Evolutionary conservation across 2,113 vertebrate genomes (phyloP), one percentile per base, ranked within the genome.

Genomic region (Setophaga kirtlandii): DNA sequence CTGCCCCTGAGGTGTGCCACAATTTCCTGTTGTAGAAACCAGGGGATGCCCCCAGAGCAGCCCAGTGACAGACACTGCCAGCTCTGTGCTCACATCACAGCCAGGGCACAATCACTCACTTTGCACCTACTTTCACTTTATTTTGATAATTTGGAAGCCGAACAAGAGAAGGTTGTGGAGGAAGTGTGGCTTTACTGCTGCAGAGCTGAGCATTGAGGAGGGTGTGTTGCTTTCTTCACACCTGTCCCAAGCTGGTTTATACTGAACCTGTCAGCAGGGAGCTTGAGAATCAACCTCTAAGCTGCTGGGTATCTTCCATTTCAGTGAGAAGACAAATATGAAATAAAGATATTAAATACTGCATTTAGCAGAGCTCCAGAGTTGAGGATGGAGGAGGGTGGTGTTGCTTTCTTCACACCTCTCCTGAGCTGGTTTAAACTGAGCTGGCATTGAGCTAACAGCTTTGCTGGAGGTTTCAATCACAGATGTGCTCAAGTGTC

Each of bases 91-190:
- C 73, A 11, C 81, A 31, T 93, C 59, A 12, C 47, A 73, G 37
- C 27, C 35, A 83, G 60, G 35, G 12, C 28, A 56, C 58, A 94
- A 94, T 92, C 79, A 71, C 64, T 69, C 85, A 35, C 55, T 92
- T 93, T 81, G 15, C 60, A 74, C 62, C 50, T 77, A 37, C 37
- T 92, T 93, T 59, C 71, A 60, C 87, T 91, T 69, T 62, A 41
- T 86, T 96, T 95, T 94, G 81, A 74, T 53, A 69, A 41, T 75
- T 80, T 58, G 55, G 44, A 82, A 84, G 31, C 31, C 83, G 89
- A 92, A 64, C 63, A 50, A 67, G 52, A 64, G 63, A 62, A 83
- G 52, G 37, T 12, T 90, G 9, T 70, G 42, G 33, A 90, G 42
- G 77, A 96, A 28, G 20, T 23, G 21, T n/a, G 60, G 74, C 39